Evolutionary conservation across 2,113 vertebrate species (phyloP).

Genomic region (Pseudonaja textilis): DNA sequence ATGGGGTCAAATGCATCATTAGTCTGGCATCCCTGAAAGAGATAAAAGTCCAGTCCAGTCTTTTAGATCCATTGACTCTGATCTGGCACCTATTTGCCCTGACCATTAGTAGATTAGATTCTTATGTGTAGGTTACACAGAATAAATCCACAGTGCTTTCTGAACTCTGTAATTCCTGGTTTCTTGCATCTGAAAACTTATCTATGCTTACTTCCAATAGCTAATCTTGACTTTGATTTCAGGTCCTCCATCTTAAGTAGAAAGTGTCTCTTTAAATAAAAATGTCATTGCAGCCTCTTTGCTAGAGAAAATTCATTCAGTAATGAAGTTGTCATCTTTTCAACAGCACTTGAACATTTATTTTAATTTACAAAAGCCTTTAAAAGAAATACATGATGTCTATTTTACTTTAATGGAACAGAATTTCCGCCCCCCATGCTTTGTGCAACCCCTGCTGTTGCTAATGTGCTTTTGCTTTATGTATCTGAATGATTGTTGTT

Average conservation of each 20-base stretch:
- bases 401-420: background rate
- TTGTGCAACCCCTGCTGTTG: background rate
- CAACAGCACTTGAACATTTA: background rate
- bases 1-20: background rate
- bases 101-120: background rate
- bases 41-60: background rate
- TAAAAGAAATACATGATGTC: background rate
- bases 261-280: background rate
- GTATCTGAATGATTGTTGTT: background rate
- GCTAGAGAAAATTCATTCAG: background rate
- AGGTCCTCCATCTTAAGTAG: background rate
- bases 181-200: background rate
- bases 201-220: background rate
- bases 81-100: background rate
- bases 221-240: background rate
- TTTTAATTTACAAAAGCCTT: background rate
- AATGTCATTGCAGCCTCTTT: background rate
- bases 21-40: background rate
- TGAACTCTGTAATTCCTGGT: background rate
- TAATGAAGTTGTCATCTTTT: background rate
- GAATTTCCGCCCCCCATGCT: background rate
- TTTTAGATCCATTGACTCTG: background rate
- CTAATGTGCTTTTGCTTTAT: background rate
- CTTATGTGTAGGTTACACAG: background rate
- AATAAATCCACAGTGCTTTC: background rate